Evolutionary conservation across 1,140 invertebrate species (phyloP).

Genomic region (Orussus abietinus): DNA sequence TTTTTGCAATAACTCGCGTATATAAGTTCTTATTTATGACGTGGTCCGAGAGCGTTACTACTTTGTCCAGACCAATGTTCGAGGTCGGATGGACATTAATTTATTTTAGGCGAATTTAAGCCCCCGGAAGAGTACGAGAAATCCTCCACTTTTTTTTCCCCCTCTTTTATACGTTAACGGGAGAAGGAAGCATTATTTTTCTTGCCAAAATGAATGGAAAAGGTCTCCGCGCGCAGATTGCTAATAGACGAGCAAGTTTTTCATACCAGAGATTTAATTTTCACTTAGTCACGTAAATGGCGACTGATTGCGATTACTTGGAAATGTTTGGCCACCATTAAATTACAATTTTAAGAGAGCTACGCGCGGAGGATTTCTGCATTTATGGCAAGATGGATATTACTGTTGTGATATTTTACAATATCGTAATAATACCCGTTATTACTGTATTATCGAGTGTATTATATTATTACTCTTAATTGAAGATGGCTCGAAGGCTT

Average conservation of each 20-base stretch:
- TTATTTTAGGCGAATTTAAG: conserved; percentile 24
- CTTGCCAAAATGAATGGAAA: too few species aligned
- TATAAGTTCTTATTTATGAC: conserved; percentile 18
- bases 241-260: conserved; percentile 1
- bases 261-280: conserved; percentile 13
- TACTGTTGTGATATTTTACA: conserved; percentile 53
- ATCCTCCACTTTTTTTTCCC: too few species aligned
- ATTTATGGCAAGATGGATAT: conserved; percentile 34
- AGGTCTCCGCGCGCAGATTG: conserved; percentile 1
- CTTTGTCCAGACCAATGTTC: conserved; percentile 14
- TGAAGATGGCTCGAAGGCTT: not conserved
- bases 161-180: conserved; percentile 29
- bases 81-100: conserved; percentile 12
- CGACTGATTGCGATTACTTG: conserved; percentile 1
- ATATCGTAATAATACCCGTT: conserved; percentile 41
- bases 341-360: conserved; percentile 1
- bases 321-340: not conserved
- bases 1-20: conserved; percentile 24
- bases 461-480: conserved; percentile 27
- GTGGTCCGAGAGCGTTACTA: conserved; percentile 2
- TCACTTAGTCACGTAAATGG: conserved; percentile 14
- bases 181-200: conserved; percentile 16
- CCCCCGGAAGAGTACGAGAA: conserved; percentile 21
- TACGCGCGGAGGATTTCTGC: not conserved
- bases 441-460: conserved; percentile 38